Percentiles rank a stretch among this genome's conserved stretches.
Evolutionary conservation across 2,797 vertebrate species (phyloP).

Genomic region (Channallabes apus): DNA sequence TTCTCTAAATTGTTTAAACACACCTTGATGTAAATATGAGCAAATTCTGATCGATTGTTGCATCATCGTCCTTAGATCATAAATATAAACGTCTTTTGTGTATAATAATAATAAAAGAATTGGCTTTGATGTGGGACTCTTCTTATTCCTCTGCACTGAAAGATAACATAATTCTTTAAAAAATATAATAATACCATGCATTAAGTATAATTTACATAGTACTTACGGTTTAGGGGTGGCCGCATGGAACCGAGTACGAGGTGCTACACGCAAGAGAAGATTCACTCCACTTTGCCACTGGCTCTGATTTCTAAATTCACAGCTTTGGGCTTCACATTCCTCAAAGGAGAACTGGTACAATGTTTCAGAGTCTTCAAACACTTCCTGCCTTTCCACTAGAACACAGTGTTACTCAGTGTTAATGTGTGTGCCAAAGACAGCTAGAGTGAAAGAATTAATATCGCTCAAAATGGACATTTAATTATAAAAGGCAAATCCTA

Average conservation of each 20-base stretch:
- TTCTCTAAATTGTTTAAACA: not conserved
- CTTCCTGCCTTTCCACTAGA: slow-evolving; percentile 78
- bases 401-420: slow-evolving; percentile 19
- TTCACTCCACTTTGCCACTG: slow-evolving; percentile 81
- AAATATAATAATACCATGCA: not conserved
- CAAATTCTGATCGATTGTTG: not conserved
- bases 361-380: slow-evolving; percentile 77
- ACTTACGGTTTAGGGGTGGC: slow-evolving; percentile 76
- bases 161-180: not conserved
- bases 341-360: slow-evolving; percentile 86
- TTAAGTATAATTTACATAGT: not conserved
- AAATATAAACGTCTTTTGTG: not conserved
- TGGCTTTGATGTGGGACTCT: not conserved
- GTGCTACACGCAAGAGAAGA: slow-evolving; percentile 74
- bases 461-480: not conserved
- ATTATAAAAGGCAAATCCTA: not conserved
- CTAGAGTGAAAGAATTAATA: not conserved
- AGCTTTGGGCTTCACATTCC: slow-evolving; percentile 79
- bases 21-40: not conserved
- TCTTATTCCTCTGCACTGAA: not conserved
- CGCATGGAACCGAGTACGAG: slow-evolving; percentile 63
- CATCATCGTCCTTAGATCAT: no score
- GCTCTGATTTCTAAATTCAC: slow-evolving; percentile 80
- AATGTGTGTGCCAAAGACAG: not conserved
- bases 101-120: not conserved